Base-by-base conservation (phyloP, 2,113 vertebrate genomes). In the Pongo abelii region DNA sequence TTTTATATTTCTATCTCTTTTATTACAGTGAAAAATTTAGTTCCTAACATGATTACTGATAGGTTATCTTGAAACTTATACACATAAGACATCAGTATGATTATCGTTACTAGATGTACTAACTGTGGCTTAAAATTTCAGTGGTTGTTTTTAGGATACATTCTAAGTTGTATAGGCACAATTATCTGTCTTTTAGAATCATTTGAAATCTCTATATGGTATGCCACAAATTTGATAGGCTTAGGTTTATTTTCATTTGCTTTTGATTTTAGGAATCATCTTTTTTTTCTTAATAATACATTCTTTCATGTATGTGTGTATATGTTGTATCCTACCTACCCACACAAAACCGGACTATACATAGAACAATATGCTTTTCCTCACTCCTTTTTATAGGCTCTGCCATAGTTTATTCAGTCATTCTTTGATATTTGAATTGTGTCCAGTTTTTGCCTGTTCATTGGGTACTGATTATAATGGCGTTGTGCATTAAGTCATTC, bases 211-310 rank as follows among this genome's bases (percentile, higher is more conserved):
- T 96, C 43, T 48, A 8, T 91, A 10, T 50, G 52, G 18, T 85
- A 30, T 27, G 69, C 40, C 18, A 84, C 48, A 14, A 35, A 7
- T 87, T 81, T 87, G 16, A 23, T 61, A 72, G 43, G 6, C 74
- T 64, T 50, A 38, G 61, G 6, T 79, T 88, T 83, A 48, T 69
- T 87, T 61, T 27, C 38, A 32, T 57, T 95, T 95, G 32, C 40
- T 95, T 91, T 91, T 96, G 75, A 9, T 52, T 85, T 91, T 55
- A 84, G 64, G 38, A 84, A 46, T 84, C 84, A 20, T 27, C 18
- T 67, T 3, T 59, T 77, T 67, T 80, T 27, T 38, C 12, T 55
- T 83, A n/a, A 38, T 90, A 87, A 90, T 55, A 22, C 14, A 18
- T 88, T 13, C 17, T 67, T 93, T 75, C 61, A 64, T 64, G 40